Conservation (phyloP, 23 tunicate genomes). For the Halocynthia roretzi region DNA sequence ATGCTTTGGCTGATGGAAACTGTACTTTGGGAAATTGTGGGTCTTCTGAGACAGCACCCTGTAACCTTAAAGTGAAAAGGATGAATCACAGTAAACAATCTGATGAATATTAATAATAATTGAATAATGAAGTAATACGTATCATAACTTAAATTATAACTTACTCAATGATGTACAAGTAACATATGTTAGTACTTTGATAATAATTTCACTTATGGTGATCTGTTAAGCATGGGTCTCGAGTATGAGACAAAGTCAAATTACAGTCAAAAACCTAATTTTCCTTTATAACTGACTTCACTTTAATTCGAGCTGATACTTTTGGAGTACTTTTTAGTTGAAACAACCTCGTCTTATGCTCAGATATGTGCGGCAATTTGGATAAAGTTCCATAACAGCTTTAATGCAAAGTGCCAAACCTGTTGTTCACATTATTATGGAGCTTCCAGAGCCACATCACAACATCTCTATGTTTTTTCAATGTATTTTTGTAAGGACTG, state of each 20-base stretch:
- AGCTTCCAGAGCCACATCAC: constrained; percentile 89
- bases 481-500: constrained; percentile 21
- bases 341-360: neutral
- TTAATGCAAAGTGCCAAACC: constrained; percentile 12
- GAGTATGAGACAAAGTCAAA: no score
- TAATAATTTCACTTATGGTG: no score
- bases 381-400: neutral
- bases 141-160: no score
- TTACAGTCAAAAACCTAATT: no score
- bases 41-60: constrained; percentile 34
- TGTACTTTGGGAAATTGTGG: constrained; percentile 71
- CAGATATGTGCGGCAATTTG: neutral
- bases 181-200: no score
- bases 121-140: no score
- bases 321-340: neutral
- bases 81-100: constrained; percentile 5
- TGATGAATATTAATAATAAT: neutral
- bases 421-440: constrained; percentile 77
- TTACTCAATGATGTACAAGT: no score
- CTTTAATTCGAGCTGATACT: no score
- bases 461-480: constrained; percentile 24
- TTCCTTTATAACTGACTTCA: no score
- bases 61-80: constrained; percentile 6
- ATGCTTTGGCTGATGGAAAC: constrained; percentile 65
- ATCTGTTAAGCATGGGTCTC: no score